A percentile compares a stretch with the other conserved stretches of the same genome.
These are phyloP conservation scores for Piscicola geometra DNA, from an alignment of 2,888 invertebrate genomes.

Conservation along the genomic window DNA sequence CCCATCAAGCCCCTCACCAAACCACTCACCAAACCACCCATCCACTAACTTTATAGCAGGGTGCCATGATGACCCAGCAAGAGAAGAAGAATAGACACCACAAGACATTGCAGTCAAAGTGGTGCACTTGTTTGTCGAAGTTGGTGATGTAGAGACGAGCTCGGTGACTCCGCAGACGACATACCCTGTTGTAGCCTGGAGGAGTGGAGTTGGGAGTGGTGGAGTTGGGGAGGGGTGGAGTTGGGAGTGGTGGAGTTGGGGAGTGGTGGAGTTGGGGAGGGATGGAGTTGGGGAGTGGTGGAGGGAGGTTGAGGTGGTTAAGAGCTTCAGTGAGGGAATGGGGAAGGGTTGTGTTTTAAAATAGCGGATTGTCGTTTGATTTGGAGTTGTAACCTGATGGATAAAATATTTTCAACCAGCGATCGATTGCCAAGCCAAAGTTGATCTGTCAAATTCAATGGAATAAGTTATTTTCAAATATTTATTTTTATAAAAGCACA, in stretches of 20 bases:
- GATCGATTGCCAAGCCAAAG: constrained; percentile 44
- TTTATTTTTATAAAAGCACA: too few species aligned
- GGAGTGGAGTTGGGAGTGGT: too few species aligned
- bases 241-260: too few species aligned
- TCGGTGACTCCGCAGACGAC: constrained; percentile 41
- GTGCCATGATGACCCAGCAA: constrained; percentile 45
- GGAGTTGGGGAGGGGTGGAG: too few species aligned
- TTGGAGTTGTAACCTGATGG: constrained; percentile 38
- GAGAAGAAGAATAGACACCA: constrained; percentile 44
- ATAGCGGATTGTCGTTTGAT: too few species aligned
- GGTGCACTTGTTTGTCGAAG: constrained; percentile 43
- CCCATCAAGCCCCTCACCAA: too few species aligned
- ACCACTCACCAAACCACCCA: too few species aligned
- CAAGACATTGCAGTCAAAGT: constrained; percentile 45
- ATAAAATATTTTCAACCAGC: constrained; percentile 43
- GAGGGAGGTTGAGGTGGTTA: too few species aligned
- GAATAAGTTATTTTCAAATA: not conserved
- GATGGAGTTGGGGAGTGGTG: too few species aligned
- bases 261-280: too few species aligned
- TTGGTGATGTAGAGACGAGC: constrained; percentile 46
- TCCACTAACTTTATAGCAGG: constrained; percentile 44
- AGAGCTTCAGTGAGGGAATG: too few species aligned
- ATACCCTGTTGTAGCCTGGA: constrained; percentile 42
- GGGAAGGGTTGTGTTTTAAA: too few species aligned
- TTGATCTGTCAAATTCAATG: constrained; percentile 45